These are phyloP conservation scores for Actinia tenebrosa DNA, from an alignment of 64 coral and sea anemone genomes.

Conservation along the genomic window DNA sequence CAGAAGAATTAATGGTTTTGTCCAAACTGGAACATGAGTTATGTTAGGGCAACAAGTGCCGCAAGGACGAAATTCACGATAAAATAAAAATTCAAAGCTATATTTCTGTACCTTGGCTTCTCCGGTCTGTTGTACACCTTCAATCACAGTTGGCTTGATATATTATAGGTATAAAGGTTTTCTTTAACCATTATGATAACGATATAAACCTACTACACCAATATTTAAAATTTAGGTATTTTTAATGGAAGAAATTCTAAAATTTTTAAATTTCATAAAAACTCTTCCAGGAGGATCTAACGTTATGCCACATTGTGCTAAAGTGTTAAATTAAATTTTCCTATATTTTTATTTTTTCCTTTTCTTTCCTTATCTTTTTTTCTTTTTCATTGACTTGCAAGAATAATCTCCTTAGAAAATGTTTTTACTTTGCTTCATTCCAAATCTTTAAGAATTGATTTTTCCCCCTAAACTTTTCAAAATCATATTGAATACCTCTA, in stretches of 20 bases:
- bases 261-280: not conserved
- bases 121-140: slow-evolving; percentile 1
- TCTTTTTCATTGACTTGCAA: not conserved
- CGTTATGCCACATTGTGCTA: not conserved
- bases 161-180: not conserved
- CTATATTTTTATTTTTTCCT: not conserved
- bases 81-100: not conserved
- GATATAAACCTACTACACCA: not conserved
- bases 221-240: not conserved
- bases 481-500: not conserved
- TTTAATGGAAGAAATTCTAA: not conserved
- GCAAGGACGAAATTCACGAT: slow-evolving; percentile 3
- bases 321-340: not conserved
- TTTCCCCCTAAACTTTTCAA: not conserved
- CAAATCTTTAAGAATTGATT: not conserved
- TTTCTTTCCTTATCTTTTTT: not conserved
- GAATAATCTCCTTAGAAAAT: not conserved
- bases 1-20: slow-evolving; percentile 3
- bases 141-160: slow-evolving; percentile 2
- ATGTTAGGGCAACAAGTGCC: slow-evolving; percentile 1
- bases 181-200: slow-evolving; percentile 10
- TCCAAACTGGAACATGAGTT: slow-evolving; percentile 2
- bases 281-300: too few relatives aligned
- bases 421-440: not conserved
- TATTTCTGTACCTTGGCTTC: slow-evolving; percentile 6